Base-by-base conservation (phyloP, 2,888 invertebrate genomes). In the Zygothrica quintamaculata region DNA sequence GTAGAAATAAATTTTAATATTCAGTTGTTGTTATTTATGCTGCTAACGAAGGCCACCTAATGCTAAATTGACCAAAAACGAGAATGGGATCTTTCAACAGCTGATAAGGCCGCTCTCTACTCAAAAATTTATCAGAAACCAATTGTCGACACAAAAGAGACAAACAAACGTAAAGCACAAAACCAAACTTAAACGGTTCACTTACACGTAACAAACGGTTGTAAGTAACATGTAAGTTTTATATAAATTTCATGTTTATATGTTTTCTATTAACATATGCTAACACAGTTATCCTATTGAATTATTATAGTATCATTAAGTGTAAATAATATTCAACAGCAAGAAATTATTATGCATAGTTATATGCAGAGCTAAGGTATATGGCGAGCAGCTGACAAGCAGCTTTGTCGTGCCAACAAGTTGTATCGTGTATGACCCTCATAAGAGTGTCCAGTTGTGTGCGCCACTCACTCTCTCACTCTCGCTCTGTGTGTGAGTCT, bases 21-120 rank as follows among this genome's bases (percentile, higher is more conserved):
- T 62, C 15, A 61, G 61, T 66, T 31, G 42, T n/a, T 37, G 33
- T 25, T 43, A 26, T 47, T 43, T 57, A 42, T 39, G 56, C 37
- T 42, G 15, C 47, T 33, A 13, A n/a, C 37, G 70, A 66, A 65
- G 72, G 55, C 46, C 61, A 16, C 61, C 61, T 46, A 44, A 16
- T 39, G 55, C 34, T 13, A 26, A 70, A 59, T 65, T 48, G 53
- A 65, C 47, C 33, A 2, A 42, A 50, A n/a, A n/a, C n/a, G 60
- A 60, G 52, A 47, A 46, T 16, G 44, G 56, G 70, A 73, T 72
- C 73, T 5, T 34, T 6, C 18, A 26, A 1, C 73, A 66, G 55
- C 47, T 66, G 73, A 72, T 70, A 72, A 66, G 66, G 12, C 51
- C 15, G 47, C 31, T 71, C 36, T 22, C 50, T 42, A 65, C 46